Conservation (phyloP, 2,113 vertebrate species). For the Actenoides lindsayi region DNA sequence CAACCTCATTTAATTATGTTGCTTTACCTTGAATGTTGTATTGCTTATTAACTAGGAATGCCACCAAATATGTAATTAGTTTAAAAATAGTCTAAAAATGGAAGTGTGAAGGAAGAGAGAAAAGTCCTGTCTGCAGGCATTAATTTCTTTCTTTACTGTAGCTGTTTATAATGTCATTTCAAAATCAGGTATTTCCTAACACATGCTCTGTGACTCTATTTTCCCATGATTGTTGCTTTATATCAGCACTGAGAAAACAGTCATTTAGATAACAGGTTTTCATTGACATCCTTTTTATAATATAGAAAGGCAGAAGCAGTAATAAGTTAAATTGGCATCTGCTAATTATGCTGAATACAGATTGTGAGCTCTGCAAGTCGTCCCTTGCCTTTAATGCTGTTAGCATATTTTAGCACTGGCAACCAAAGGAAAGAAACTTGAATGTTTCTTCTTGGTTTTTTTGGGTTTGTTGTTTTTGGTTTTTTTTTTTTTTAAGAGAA, state of each 20-base stretch:
- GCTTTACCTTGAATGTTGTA: background rate
- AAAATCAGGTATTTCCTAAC: constrained; percentile 26
- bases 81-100: constrained; percentile 3
- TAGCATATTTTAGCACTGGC: constrained; percentile 73
- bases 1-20: background rate
- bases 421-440: constrained; percentile 60
- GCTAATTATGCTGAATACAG: constrained; percentile 73
- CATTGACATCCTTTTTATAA: constrained; percentile 39
- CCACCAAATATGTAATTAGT: background rate
- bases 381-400: constrained; percentile 70
- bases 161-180: constrained; percentile 25
- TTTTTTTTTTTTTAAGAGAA: background rate
- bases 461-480: background rate
- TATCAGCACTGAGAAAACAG: constrained; percentile 38
- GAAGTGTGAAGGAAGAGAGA: constrained; percentile 5
- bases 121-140: constrained; percentile 34
- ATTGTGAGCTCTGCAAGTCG: constrained; percentile 66
- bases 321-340: constrained; percentile 73
- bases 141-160: constrained; percentile 4
- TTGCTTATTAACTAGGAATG: constrained; percentile 13
- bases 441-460: constrained; percentile 37
- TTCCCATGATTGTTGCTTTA: constrained; percentile 49
- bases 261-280: constrained; percentile 63
- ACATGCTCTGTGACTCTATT: constrained; percentile 23
- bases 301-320: constrained; percentile 62